Evolutionary conservation across 2,797 vertebrate genomes (phyloP).

Genomic region (Alfaro cultratus): DNA sequence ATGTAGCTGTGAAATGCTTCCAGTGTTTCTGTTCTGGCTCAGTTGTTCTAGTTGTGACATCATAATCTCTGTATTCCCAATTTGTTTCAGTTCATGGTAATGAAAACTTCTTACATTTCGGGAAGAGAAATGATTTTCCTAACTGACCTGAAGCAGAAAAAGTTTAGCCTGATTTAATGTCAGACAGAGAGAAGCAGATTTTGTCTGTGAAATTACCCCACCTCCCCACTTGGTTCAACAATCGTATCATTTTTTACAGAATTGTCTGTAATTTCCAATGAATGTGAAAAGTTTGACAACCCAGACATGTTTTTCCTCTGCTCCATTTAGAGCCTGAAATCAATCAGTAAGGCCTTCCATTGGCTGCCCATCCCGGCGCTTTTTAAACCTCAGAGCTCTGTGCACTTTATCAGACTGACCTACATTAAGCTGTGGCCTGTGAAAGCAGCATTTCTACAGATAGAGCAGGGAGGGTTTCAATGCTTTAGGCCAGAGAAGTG

Average conservation of each 20-base stretch:
- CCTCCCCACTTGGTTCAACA: not conserved
- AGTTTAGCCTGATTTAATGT: not conserved
- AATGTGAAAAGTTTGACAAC: not conserved
- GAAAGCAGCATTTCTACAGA: conserved; percentile 44
- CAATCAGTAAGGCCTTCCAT: conserved; percentile 1
- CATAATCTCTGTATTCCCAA: not conserved
- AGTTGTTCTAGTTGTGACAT: not conserved
- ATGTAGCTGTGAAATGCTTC: not conserved
- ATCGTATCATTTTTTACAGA: not conserved
- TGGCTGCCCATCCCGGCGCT: not conserved
- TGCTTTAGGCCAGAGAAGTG: not conserved
- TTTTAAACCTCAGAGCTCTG: conserved; percentile 38
- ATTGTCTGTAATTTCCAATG: not conserved
- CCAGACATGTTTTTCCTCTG: not conserved
- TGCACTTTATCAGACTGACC: conserved; percentile 61
- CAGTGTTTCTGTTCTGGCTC: not conserved
- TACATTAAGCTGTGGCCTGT: conserved; percentile 57
- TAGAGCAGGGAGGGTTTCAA: conserved; percentile 20
- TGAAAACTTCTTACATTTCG: not conserved
- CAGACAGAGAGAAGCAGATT: not conserved
- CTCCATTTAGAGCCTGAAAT: not conserved
- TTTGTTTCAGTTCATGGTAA: not conserved
- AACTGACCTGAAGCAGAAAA: not conserved
- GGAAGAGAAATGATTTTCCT: not conserved
- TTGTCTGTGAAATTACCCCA: not conserved